Percentiles rank a stretch among this genome's conserved stretches.
phyloP scores from a whole-genome alignment of 2,113 vertebrate genomes.

The Pica pica region DNA sequence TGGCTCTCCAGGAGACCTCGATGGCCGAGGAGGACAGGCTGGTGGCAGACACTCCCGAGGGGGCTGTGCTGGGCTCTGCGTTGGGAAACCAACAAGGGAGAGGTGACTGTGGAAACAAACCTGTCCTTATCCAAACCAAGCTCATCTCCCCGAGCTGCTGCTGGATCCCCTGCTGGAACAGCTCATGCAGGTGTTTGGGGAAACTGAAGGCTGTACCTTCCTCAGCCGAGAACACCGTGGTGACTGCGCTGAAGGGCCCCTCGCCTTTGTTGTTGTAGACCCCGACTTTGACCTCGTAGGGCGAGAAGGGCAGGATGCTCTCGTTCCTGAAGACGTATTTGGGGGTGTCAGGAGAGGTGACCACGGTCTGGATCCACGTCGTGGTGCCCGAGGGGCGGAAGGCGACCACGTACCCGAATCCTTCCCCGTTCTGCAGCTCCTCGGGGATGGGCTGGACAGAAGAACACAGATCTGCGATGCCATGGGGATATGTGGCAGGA shows the following conservation, averaged over 20 bases:
- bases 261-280: conserved; percentile 92
- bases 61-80: conserved; percentile 84
- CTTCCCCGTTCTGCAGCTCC: conserved; percentile 92
- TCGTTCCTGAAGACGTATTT: conserved; percentile 89
- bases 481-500: background rate
- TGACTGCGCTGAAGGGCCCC: conserved; percentile 89
- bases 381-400: conserved; percentile 82
- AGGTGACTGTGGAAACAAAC: background rate
- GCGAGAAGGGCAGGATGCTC: conserved; percentile 87
- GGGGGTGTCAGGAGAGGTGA: conserved; percentile 80
- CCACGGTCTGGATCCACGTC: conserved; percentile 89
- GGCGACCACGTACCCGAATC: conserved; percentile 92
- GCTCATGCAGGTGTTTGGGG: background rate
- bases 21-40: conserved; percentile 88
- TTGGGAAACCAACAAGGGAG: background rate
- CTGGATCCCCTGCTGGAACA: background rate
- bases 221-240: conserved; percentile 88
- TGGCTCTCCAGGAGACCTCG: conserved; percentile 83
- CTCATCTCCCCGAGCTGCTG: background rate
- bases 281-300: conserved; percentile 90
- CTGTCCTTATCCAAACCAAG: rapidly evolving
- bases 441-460: conserved; percentile 85
- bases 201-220: conserved; percentile 76
- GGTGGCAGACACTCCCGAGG: conserved; percentile 75
- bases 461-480: rapidly evolving